Evolutionary conservation across 2,113 vertebrate genomes (phyloP).

Genomic region (Pontoporia blainvillei): DNA sequence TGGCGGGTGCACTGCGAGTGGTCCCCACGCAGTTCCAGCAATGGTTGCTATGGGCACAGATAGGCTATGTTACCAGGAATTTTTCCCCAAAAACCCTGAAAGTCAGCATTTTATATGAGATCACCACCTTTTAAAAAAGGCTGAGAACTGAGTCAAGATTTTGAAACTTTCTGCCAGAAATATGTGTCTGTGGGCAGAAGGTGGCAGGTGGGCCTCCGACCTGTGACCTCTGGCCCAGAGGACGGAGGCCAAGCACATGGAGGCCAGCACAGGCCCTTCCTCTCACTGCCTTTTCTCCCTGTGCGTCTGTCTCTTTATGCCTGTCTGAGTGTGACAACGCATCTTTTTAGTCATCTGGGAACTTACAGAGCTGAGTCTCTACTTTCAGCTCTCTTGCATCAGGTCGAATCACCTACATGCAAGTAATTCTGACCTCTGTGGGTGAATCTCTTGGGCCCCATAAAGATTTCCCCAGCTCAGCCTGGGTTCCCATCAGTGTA

Average conservation of each 20-base stretch:
- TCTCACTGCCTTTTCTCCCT: background rate
- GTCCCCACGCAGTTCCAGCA: background rate
- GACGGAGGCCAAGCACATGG: rapidly evolving
- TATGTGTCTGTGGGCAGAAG: background rate
- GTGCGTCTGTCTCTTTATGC: no score
- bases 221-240: background rate
- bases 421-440: background rate
- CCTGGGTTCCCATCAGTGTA: background rate
- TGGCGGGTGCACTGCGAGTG: rapidly evolving
- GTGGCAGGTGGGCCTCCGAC: background rate
- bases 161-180: background rate
- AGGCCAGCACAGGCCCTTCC: rapidly evolving
- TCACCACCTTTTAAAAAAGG: background rate
- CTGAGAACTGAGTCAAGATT: background rate
- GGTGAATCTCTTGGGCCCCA: background rate
- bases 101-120: background rate
- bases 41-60: background rate
- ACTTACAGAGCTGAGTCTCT: no score
- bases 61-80: background rate
- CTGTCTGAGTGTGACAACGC: background rate
- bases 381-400: background rate
- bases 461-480: background rate
- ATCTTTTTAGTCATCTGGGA: background rate
- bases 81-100: background rate
- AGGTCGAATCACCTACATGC: background rate